Conservation (phyloP, 2,888 invertebrate genomes). For the Drosophila fungiperda region DNA sequence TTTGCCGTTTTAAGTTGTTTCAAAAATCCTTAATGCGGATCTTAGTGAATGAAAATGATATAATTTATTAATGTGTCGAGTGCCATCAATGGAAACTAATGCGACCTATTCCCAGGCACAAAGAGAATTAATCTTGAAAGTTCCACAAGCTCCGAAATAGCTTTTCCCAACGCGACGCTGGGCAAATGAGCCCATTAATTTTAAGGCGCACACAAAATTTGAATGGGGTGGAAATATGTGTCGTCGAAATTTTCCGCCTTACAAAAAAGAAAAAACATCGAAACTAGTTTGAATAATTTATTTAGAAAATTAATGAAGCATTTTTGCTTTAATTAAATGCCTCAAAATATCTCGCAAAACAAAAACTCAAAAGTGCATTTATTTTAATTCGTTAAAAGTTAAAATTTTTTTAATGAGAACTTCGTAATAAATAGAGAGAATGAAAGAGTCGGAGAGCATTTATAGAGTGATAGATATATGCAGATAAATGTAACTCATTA, state of each 20-base stretch:
- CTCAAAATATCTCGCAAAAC: constrained; percentile 34
- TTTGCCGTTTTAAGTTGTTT: background rate
- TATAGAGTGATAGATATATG: background rate
- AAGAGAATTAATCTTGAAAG: constrained; percentile 42
- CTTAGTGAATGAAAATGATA: too few relatives aligned
- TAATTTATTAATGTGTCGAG: constrained; percentile 8
- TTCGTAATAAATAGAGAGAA: background rate
- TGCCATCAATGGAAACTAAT: constrained; percentile 1
- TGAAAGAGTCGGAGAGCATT: background rate
- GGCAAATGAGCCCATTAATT: constrained; percentile 79
- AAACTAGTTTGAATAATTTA: constrained; percentile 65
- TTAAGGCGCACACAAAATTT: constrained; percentile 32
- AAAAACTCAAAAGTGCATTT: constrained; percentile 3
- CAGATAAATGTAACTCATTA: background rate
- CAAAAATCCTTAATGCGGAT: background rate
- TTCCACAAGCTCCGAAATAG: constrained; percentile 22
- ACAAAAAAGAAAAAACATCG: constrained; percentile 21
- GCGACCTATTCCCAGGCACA: background rate
- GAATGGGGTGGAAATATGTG: constrained; percentile 14
- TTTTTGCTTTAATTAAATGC: constrained; percentile 60
- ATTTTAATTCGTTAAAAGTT: background rate
- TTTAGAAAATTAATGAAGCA: constrained; percentile 54
- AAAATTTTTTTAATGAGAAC: background rate
- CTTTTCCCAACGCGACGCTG: constrained; percentile 30
- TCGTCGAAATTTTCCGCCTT: constrained; percentile 20